A percentile compares a stretch with the other conserved stretches of the same genome.
Evolutionary conservation across 2,113 vertebrate genomes (phyloP).

Genomic region (Sigmodon hispidus): DNA sequence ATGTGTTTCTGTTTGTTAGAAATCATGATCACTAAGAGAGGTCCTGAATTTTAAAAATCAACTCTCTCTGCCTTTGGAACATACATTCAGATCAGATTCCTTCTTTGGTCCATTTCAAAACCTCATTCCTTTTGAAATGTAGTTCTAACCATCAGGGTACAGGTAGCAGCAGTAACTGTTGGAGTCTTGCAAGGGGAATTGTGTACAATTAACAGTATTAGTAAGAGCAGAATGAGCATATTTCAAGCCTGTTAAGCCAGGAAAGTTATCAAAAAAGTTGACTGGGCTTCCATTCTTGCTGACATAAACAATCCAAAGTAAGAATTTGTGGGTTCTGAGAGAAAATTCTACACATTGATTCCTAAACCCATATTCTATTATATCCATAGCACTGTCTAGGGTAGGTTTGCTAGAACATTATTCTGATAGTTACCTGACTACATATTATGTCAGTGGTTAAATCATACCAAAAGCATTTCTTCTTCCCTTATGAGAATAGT

Average conservation of each 20-base stretch:
- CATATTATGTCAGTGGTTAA: not conserved
- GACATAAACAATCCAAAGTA: not conserved
- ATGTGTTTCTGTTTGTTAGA: not conserved
- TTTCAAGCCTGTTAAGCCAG: not conserved
- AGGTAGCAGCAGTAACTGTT: not conserved
- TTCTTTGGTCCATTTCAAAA: not conserved
- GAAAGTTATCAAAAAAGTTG: not conserved
- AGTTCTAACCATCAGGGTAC: not conserved
- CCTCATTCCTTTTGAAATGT: not conserved
- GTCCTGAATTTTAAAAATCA: not conserved
- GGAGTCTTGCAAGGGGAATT: not conserved
- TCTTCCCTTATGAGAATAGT: not conserved
- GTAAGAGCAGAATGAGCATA: not conserved
- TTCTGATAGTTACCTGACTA: not conserved
- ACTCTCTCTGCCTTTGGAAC: not conserved
- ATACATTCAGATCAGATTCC: not conserved
- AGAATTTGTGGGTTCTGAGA: not conserved
- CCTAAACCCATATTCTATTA: not conserved
- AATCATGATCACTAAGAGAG: not conserved
- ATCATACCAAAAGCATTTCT: not conserved
- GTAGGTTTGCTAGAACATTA: not conserved
- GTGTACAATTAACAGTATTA: no score
- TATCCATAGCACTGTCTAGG: not conserved
- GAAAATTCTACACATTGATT: not conserved
- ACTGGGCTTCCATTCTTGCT: not conserved